Evolutionary conservation across 2,888 invertebrate genomes (phyloP).

Genomic region (Oligia latruncula): DNA sequence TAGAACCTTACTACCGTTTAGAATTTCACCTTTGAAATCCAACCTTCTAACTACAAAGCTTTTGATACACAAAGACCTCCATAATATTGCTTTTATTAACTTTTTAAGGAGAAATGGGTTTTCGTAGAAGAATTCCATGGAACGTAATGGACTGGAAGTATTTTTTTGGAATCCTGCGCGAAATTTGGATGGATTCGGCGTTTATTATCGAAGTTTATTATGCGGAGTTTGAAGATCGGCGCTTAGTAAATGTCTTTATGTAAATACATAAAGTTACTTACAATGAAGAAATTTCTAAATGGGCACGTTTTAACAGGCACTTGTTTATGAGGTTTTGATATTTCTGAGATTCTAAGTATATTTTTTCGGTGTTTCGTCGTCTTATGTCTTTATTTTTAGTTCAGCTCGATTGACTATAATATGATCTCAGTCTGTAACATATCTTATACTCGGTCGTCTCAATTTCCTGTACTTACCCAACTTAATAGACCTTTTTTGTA

Average conservation of each 20-base stretch:
- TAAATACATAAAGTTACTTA: slow-evolving; percentile 23
- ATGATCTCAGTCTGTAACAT: not conserved
- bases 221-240: slow-evolving; percentile 31
- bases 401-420: not conserved
- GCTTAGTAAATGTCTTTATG: slow-evolving; percentile 27
- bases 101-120: slow-evolving; percentile 48
- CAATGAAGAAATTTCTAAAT: slow-evolving; percentile 24
- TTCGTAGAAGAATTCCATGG: slow-evolving; percentile 42
- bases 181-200: slow-evolving; percentile 52
- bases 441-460: not conserved
- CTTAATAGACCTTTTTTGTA: not conserved
- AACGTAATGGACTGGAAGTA: slow-evolving; percentile 52
- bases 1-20: slow-evolving; percentile 46
- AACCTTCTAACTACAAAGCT: slow-evolving; percentile 50
- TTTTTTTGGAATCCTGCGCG: slow-evolving; percentile 50
- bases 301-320: not conserved
- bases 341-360: not conserved
- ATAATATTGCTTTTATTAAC: slow-evolving; percentile 63
- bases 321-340: not conserved
- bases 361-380: not conserved
- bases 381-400: not conserved
- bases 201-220: slow-evolving; percentile 60
- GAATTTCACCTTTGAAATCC: slow-evolving; percentile 41
- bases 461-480: slow-evolving; percentile 24
- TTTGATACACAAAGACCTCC: slow-evolving; percentile 54